These are phyloP conservation scores for Callocephalon fimbriatum DNA, from an alignment of 2,113 vertebrate species.

Conservation along the genomic window DNA sequence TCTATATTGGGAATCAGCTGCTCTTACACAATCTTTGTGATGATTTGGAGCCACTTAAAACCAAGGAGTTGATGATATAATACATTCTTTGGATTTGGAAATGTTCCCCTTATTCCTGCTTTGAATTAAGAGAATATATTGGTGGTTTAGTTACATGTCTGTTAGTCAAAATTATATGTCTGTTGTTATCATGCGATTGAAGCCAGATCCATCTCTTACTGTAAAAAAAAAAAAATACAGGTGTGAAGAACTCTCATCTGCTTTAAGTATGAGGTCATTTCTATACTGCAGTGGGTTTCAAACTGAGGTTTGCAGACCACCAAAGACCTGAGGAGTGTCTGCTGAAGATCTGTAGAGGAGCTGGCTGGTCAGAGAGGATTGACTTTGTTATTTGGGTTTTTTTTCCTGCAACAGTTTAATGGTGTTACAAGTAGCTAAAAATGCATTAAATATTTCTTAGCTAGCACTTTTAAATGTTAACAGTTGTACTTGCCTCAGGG, in stretches of 20 bases:
- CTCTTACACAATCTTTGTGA: slow-evolving; percentile 52
- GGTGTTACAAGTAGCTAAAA: slow-evolving; percentile 52
- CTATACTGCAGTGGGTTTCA: not conserved
- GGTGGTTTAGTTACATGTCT: slow-evolving; percentile 36
- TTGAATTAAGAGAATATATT: slow-evolving; percentile 40
- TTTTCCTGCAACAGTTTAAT: not conserved
- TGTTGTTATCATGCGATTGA: not conserved
- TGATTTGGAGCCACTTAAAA: slow-evolving; percentile 69
- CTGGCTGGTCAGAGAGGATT: not conserved
- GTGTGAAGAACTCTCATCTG: not conserved
- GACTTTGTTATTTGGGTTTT: not conserved
- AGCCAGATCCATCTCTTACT: not conserved
- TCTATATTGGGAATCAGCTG: slow-evolving; percentile 34
- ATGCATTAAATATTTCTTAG: slow-evolving; percentile 11
- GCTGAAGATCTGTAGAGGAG: not conserved
- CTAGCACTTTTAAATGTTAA: slow-evolving; percentile 33
- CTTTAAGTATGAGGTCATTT: not conserved
- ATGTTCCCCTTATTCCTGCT: slow-evolving; percentile 29
- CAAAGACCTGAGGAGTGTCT: not conserved
- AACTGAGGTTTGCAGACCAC: not conserved
- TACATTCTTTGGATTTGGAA: slow-evolving; percentile 54
- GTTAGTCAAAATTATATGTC: not conserved
- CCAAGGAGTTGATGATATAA: slow-evolving; percentile 19
- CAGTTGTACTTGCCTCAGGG: slow-evolving; percentile 48
- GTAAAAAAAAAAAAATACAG: not conserved